Evolutionary conservation across 2,113 vertebrate genomes (phyloP).

Genomic region (Pygoscelis antarcticus): DNA sequence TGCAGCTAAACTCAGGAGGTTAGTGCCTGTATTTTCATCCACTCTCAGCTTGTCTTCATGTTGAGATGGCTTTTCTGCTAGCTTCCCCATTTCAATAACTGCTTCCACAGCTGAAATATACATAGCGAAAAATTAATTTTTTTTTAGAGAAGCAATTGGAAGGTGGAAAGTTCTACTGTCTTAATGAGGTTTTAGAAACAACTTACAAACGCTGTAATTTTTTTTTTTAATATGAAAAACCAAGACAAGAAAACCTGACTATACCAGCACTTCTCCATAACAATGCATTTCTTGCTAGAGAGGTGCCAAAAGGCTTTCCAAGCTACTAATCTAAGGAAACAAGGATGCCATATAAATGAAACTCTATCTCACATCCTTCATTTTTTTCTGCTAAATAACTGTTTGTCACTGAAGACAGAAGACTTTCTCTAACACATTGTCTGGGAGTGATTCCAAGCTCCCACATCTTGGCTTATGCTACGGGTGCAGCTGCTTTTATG

Average conservation of each 20-base stretch:
- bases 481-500: constrained; percentile 25
- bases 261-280: neutral
- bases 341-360: neutral
- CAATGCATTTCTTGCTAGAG: neutral
- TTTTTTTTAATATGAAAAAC: neutral
- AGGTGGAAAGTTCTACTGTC: neutral
- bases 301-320: neutral
- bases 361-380: neutral
- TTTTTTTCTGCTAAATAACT: constrained; percentile 33
- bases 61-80: constrained; percentile 51
- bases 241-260: neutral
- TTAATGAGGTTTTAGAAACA: neutral
- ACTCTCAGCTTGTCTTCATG: constrained; percentile 60
- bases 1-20: constrained; percentile 84
- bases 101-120: constrained; percentile 79
- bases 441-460: constrained; percentile 31
- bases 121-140: neutral
- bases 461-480: constrained; percentile 18
- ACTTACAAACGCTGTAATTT: neutral
- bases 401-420: constrained; percentile 1
- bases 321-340: neutral
- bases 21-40: constrained; percentile 67
- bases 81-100: constrained; percentile 74
- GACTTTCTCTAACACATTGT: neutral
- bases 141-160: neutral